Evolutionary conservation across 2,797 vertebrate species (phyloP).

Genomic region (Bucorvus abyssinicus): DNA sequence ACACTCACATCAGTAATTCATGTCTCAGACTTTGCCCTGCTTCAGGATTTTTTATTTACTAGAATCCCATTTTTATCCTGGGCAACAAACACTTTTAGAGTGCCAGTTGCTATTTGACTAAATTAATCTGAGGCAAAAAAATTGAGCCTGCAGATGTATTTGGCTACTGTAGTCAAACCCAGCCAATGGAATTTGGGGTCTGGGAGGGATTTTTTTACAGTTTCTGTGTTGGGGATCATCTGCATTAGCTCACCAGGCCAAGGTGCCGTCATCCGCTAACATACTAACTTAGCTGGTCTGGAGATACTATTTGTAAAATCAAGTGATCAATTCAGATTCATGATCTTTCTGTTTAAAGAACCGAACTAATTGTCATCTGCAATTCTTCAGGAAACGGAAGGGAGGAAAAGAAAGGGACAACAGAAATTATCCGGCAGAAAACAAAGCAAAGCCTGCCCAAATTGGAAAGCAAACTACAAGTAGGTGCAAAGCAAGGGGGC

Average conservation of each 20-base stretch:
- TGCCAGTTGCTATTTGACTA: background rate
- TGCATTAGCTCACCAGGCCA: background rate
- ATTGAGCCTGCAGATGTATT: background rate
- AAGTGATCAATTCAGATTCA: background rate
- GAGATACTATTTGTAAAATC: background rate
- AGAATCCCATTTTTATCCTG: background rate
- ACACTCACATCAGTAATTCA: background rate
- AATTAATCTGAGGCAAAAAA: background rate
- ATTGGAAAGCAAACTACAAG: background rate
- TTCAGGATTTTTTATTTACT: background rate
- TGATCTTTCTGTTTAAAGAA: background rate
- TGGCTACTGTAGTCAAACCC: background rate
- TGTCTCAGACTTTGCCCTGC: background rate
- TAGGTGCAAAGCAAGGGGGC: rapidly evolving
- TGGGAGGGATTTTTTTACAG: background rate
- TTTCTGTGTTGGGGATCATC: background rate
- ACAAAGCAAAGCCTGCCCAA: background rate
- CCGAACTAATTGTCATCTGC: background rate
- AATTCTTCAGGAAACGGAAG: background rate
- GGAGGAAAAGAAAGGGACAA: background rate
- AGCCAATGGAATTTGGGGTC: background rate
- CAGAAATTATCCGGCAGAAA: background rate
- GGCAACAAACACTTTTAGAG: background rate
- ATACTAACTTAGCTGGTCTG: background rate
- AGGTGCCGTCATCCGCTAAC: background rate